These are phyloP conservation scores for Alosa sapidissima DNA, from an alignment of 2,797 vertebrate genomes.

Conservation along the genomic window DNA sequence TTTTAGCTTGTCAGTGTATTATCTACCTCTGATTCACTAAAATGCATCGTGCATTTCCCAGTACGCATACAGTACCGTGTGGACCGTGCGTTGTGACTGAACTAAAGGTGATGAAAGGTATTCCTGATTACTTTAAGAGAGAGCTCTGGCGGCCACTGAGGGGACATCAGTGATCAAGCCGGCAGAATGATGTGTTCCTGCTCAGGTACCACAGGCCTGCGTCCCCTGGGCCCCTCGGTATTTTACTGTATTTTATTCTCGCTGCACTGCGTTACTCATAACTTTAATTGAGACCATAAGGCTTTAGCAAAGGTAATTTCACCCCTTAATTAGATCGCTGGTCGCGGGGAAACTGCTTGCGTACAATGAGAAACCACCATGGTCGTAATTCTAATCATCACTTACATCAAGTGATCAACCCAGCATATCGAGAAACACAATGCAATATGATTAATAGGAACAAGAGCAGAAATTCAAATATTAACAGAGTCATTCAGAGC, in stretches of 20 bases:
- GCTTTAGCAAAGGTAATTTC: slow-evolving; percentile 51
- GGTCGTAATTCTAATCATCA: neutral
- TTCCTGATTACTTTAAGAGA: neutral
- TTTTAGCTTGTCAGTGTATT: neutral
- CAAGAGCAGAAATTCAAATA: neutral
- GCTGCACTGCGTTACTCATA: neutral
- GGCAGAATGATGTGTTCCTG: neutral
- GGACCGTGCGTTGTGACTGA: too few relatives aligned
- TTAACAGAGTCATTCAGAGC: slow-evolving; percentile 2
- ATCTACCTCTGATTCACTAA: neutral
- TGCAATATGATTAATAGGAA: neutral
- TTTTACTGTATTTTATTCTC: neutral
- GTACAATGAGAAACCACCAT: slow-evolving; percentile 7
- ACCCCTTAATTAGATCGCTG: slow-evolving; percentile 51
- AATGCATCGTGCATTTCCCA: neutral
- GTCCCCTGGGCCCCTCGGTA: neutral
- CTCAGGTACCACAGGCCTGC: neutral
- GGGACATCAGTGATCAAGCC: neutral
- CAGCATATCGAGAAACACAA: neutral
- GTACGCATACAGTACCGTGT: neutral
- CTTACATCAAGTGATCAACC: slow-evolving; percentile 13
- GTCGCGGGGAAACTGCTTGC: slow-evolving; percentile 42
- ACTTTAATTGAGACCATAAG: slow-evolving; percentile 44
- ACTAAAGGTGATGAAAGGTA: neutral
- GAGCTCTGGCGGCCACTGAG: neutral